A percentile compares a stretch with the other conserved stretches of the same genome.
Conservation (phyloP, 1,140 invertebrate genomes). For the Dryas iulia region DNA sequence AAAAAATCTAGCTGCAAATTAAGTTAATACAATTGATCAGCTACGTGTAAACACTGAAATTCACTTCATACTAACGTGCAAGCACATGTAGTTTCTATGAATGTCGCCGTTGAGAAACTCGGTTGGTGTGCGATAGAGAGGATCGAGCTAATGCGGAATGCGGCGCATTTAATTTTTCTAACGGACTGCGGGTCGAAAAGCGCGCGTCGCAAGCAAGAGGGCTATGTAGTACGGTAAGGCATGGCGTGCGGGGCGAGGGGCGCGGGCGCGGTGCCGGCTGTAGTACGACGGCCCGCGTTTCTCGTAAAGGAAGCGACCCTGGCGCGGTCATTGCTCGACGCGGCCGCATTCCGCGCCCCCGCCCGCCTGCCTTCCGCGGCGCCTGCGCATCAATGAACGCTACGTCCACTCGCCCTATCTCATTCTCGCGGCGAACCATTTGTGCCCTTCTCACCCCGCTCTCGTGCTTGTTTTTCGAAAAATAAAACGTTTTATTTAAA, state of each 20-base stretch:
- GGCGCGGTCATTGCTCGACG: conserved; percentile 77
- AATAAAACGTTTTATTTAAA: not conserved
- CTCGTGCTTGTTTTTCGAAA: conserved; percentile 12
- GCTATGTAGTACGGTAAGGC: conserved; percentile 53
- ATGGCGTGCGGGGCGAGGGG: conserved; percentile 16
- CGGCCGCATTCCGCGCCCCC: conserved; percentile 73
- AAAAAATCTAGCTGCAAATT: not conserved
- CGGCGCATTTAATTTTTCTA: conserved; percentile 76
- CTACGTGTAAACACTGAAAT: not conserved
- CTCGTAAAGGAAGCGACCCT: conserved; percentile 79
- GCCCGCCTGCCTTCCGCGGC: conserved; percentile 52
- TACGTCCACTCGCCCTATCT: conserved; percentile 51
- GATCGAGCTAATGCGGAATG: conserved; percentile 63
- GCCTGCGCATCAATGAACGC: conserved; percentile 76
- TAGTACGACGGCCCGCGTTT: conserved; percentile 76
- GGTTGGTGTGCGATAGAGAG: conserved; percentile 54
- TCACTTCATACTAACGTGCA: not conserved
- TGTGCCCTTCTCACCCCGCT: conserved; percentile 43
- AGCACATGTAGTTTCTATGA: not conserved
- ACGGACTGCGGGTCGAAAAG: conserved; percentile 75
- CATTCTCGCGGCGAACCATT: conserved; percentile 24
- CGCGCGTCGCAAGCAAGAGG: conserved; percentile 59
- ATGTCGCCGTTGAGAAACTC: not conserved
- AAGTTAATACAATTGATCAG: not conserved
- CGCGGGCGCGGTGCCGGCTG: conserved; percentile 53